phyloP scores from a whole-genome alignment of 2,888 invertebrate species.

The Drosophila subquinaria region DNA sequence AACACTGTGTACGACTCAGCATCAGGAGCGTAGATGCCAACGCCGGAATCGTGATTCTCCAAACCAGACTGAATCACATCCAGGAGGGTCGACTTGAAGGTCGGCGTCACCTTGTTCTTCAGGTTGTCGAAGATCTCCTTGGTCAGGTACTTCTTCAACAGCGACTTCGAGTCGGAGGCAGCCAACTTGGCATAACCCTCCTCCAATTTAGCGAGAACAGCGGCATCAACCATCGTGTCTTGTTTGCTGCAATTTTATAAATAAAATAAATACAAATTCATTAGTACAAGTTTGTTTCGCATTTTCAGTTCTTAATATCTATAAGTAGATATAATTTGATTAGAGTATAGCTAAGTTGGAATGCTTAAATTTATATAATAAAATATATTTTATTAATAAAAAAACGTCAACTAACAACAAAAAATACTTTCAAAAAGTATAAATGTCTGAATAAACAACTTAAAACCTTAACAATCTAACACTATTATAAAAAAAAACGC shows the following conservation, averaged over 20 bases:
- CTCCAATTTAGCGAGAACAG: slow-evolving; percentile 95
- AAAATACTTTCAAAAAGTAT: too few species aligned
- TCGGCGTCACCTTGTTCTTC: slow-evolving; percentile 95
- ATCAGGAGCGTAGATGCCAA: slow-evolving; percentile 99
- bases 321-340: too few species aligned
- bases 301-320: too few species aligned
- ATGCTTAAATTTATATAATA: too few species aligned
- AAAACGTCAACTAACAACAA: too few species aligned
- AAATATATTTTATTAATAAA: too few species aligned
- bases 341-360: too few species aligned
- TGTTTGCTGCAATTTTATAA: slow-evolving; percentile 87
- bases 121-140: slow-evolving; percentile 95
- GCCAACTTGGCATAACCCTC: slow-evolving; percentile 95
- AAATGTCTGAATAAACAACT: too few species aligned
- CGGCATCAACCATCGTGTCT: slow-evolving; percentile 96
- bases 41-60: slow-evolving; percentile 98
- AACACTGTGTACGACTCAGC: slow-evolving; percentile 97
- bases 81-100: slow-evolving; percentile 95
- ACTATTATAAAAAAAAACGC: too few species aligned
- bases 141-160: slow-evolving; percentile 98
- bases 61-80: slow-evolving; percentile 98
- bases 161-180: slow-evolving; percentile 96
- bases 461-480: too few species aligned
- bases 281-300: too few species aligned
- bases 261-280: too few species aligned